Evolutionary conservation across 2,888 invertebrate genomes (phyloP), one percentile per base, ranked within the genome.

Genomic region (Aleiodes testaceus): DNA sequence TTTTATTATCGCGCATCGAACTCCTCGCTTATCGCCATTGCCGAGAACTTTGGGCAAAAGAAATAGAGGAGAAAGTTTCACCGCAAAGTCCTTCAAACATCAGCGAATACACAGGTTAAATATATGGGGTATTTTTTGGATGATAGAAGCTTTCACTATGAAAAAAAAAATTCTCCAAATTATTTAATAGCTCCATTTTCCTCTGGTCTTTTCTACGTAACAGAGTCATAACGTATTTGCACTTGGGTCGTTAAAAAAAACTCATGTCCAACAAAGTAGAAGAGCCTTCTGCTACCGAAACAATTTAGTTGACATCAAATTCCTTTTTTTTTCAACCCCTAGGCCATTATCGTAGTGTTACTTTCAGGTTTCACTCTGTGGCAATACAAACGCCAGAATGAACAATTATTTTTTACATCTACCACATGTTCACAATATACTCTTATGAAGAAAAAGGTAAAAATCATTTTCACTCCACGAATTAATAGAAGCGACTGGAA

Each of bases 1-100:
- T 63, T 63, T 63, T 63, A 63, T 63, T 63, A 63, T 63, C 44
- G 63, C 63, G 18, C 63, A 63, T 63, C 47, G 63, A 63, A 63
- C 63, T 63, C 45, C 63, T 45, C 47, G 63, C 63, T 63, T 63
- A 63, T 63, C 63, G 63, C 45, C 63, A 30, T 30, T 55, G 55
- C 30, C 63, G 44, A 18, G 22, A 63, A n/a, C n/a, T 45, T 63
- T 45, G 59, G 59, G 26, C 16, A 26, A 26, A 36, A 36, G 59
- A 59, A 42, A 14, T 59, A 18, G 14, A 26, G 20, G 11, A 16
- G 16, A 59, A 59, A 59, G 36, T 59, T 59, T 36, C 11, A 12
- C 26, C 55, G 36, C 55, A 55, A n/a, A 42, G 42, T 6, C 36
- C 59, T 36, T 12, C 9, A 30, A n/a, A 26, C 30, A 55, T n/a